Evolutionary conservation across 37 sponge, comb jelly and placozoan genomes (phyloP).

Genomic region (Crambe crambe): DNA sequence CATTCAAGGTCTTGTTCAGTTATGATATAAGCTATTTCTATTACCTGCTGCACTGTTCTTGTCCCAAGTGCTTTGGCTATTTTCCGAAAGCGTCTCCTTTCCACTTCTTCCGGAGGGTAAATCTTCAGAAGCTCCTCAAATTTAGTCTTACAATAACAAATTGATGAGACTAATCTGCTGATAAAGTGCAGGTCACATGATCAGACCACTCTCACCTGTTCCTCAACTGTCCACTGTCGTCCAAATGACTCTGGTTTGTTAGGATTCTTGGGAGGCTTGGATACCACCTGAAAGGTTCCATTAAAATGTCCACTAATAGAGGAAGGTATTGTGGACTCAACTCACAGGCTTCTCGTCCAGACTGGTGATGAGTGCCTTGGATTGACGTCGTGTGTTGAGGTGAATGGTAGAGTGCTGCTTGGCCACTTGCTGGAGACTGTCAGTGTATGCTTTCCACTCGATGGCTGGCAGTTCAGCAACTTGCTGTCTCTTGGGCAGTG

Average conservation of each 20-base stretch:
- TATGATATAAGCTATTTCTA: too few relatives aligned
- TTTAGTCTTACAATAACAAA: too few relatives aligned
- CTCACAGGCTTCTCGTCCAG: constrained; percentile 26
- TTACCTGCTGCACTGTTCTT: constrained; percentile 82
- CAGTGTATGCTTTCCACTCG: constrained; percentile 60
- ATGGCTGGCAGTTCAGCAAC: constrained; percentile 60
- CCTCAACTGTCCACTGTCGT: constrained; percentile 82
- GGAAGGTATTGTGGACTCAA: not conserved
- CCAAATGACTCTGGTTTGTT: constrained; percentile 56
- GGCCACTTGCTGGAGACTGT: constrained; percentile 29
- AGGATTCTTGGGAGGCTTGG: not conserved
- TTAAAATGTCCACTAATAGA: not conserved
- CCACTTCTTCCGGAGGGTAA: constrained; percentile 77
- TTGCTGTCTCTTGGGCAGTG: constrained; percentile 53
- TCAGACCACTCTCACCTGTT: constrained; percentile 67
- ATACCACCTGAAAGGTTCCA: not conserved
- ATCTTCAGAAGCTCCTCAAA: constrained; percentile 77
- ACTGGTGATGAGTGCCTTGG: not conserved
- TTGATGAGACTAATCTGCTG: not conserved
- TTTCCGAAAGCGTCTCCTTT: constrained; percentile 78
- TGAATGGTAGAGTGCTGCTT: constrained; percentile 34
- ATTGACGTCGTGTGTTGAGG: constrained; percentile 17
- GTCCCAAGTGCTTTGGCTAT: constrained; percentile 83
- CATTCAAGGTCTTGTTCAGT: too few relatives aligned
- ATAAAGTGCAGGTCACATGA: not conserved